phyloP scores from a whole-genome alignment of 2,888 invertebrate genomes.

The Lamellibrachia columna region DNA sequence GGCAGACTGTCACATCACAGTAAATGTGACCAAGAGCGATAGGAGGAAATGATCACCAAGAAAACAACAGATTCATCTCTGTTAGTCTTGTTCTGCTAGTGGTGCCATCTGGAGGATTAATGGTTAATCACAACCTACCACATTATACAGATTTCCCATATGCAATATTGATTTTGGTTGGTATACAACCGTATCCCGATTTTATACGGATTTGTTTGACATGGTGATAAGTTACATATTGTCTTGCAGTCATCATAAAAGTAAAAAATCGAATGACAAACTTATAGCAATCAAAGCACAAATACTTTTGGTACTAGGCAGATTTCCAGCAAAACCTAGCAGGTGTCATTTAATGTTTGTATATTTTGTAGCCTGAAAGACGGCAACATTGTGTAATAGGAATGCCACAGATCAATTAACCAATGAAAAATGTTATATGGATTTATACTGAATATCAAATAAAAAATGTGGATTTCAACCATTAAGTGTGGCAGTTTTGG shows the following conservation, averaged over 20 bases:
- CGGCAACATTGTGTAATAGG: neutral
- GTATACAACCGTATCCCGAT: no score
- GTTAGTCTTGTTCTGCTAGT: neutral
- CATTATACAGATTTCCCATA: neutral
- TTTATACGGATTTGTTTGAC: no score
- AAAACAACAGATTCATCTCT: neutral
- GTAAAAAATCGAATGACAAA: neutral
- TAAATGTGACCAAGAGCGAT: neutral
- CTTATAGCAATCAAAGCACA: neutral
- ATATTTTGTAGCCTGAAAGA: no score
- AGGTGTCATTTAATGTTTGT: neutral
- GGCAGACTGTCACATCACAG: neutral
- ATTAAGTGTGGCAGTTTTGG: neutral
- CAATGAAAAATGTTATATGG: neutral
- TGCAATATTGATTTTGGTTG: neutral
- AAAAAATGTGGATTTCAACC: neutral
- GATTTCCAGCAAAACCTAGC: neutral
- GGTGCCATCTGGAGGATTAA: no score
- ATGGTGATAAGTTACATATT: neutral
- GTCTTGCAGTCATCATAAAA: neutral
- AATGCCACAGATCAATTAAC: neutral
- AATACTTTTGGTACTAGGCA: no score
- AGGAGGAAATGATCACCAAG: neutral
- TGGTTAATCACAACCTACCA: neutral
- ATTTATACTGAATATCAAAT: neutral